These are phyloP conservation scores for Chromobotia macracanthus DNA, from an alignment of 2,797 vertebrate genomes.

Conservation along the genomic window DNA sequence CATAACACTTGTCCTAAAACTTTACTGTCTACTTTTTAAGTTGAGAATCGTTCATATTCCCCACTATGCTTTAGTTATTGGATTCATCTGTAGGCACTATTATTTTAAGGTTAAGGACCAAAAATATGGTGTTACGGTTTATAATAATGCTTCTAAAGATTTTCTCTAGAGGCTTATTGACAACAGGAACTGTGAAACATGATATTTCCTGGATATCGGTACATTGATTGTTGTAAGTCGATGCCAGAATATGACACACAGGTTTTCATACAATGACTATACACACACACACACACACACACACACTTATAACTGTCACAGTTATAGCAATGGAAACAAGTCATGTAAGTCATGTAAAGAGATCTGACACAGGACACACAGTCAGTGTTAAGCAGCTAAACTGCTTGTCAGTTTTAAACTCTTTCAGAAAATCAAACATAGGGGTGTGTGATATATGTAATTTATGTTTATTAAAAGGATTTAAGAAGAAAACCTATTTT, in stretches of 20 bases:
- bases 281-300: conserved; percentile 11
- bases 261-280: background rate
- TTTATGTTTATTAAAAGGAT: background rate
- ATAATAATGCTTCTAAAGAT: conserved; percentile 40
- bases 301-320: conserved; percentile 51
- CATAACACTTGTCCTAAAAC: no score
- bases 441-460: background rate
- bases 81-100: background rate
- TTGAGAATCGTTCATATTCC: no score
- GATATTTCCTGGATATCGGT: conserved; percentile 63
- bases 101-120: background rate
- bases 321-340: conserved; percentile 53
- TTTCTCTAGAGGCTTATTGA: conserved; percentile 57
- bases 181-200: conserved; percentile 56
- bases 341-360: conserved; percentile 47
- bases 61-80: background rate
- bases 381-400: conserved; percentile 7
- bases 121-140: background rate
- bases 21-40: no score
- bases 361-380: conserved; percentile 31
- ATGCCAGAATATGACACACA: conserved; percentile 30
- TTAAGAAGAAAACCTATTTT: background rate
- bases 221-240: conserved; percentile 53
- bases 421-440: conserved; percentile 19
- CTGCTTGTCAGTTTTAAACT: conserved; percentile 1